These are phyloP conservation scores for Sphaerodactylus townsendi DNA, from an alignment of 2,113 vertebrate species.

Conservation along the genomic window DNA sequence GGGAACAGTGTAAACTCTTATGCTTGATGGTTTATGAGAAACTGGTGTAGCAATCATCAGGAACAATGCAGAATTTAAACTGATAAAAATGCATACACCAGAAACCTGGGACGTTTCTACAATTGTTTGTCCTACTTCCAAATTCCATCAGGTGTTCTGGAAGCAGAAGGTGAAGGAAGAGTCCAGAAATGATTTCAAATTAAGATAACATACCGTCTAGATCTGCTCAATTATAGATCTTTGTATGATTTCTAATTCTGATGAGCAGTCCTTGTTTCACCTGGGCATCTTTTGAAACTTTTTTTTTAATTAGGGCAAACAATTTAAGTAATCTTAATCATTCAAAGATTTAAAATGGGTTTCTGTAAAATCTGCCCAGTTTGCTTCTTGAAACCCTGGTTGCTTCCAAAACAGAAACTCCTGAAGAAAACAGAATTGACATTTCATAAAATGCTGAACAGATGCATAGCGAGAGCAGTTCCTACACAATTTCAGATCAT, in stretches of 20 bases:
- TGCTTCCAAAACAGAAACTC: neutral
- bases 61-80: constrained; percentile 28
- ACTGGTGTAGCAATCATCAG: constrained; percentile 36
- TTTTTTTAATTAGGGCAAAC: neutral
- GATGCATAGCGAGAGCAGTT: neutral
- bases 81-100: constrained; percentile 52
- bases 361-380: neutral
- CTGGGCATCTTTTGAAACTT: constrained; percentile 13
- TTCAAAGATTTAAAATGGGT: constrained; percentile 7
- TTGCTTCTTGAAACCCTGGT: constrained; percentile 6
- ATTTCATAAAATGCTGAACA: neutral
- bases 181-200: constrained; percentile 37
- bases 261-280: neutral
- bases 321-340: constrained; percentile 4
- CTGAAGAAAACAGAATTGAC: neutral
- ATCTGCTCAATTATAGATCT: constrained; percentile 21
- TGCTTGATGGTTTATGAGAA: constrained; percentile 25
- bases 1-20: constrained; percentile 15
- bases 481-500: neutral
- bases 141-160: constrained; percentile 62
- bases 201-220: constrained; percentile 36
- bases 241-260: constrained; percentile 14
- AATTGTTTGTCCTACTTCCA: constrained; percentile 39
- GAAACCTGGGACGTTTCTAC: constrained; percentile 43
- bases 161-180: constrained; percentile 47